Conservation (phyloP, 2,797 vertebrate genomes). For the Florisuga fusca region DNA sequence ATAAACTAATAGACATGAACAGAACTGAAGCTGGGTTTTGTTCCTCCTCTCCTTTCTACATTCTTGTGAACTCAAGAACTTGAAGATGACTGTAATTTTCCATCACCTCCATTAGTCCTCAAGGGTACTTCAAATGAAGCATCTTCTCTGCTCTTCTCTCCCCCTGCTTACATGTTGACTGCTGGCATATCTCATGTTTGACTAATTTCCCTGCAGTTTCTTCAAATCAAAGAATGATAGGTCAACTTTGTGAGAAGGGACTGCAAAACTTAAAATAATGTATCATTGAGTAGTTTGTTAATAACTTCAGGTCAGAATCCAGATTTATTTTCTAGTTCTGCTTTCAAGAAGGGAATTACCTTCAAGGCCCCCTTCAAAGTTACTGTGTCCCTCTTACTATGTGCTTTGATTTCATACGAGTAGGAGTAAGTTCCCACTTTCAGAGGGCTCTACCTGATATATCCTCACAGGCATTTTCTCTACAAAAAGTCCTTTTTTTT, state of each 20-base stretch:
- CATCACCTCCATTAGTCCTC: not conserved
- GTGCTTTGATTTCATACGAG: not conserved
- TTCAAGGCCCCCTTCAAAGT: not conserved
- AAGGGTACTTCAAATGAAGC: not conserved
- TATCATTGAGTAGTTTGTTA: not conserved
- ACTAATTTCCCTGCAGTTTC: not conserved
- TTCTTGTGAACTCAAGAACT: not conserved
- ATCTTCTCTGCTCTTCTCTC: not conserved
- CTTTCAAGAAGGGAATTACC: not conserved
- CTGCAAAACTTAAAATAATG: not conserved
- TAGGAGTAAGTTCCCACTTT: not conserved
- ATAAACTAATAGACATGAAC: not conserved
- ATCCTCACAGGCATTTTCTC: constrained; percentile 98
- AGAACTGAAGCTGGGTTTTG: not conserved
- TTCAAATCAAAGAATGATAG: not conserved
- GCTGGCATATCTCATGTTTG: not conserved
- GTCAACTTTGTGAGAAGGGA: not conserved
- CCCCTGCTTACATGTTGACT: not conserved
- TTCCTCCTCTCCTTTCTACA: not conserved
- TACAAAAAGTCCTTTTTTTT: constrained; percentile 98
- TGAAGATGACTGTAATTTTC: not conserved
- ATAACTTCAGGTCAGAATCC: not conserved
- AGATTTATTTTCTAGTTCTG: not conserved
- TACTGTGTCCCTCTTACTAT: not conserved
- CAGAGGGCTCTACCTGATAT: constrained; percentile 86